Evolutionary conservation across 37 sponge, comb jelly and placozoan genomes (phyloP), one percentile per base, ranked within the genome.

Genomic region (Theonella swinhoei): DNA sequence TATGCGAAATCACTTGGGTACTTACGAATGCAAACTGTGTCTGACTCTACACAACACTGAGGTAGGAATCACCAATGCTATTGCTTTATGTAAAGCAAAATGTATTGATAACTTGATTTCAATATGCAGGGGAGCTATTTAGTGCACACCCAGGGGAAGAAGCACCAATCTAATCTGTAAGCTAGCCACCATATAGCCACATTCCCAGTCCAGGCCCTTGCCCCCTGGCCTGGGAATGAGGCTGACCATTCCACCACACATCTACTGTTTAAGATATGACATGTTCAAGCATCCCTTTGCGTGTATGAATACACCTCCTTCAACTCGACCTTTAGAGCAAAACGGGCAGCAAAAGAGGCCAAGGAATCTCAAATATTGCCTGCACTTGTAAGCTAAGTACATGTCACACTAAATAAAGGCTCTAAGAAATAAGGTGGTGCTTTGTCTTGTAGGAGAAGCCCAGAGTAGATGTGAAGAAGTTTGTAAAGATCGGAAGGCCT

Each of bases 1-100:
- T 70, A 98, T 98, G 99, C 89, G 74, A 78, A 98, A 98, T 70
- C 99, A 98, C 68, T 79, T 98, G 64, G 99, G 99, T 11, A 94
- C 95, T 14, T 98, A 96, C 58, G 99, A 98, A 79, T 98, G 99
- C 80, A 98, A 98, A 73, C 83, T 98, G 26, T 98, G 99, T 91
- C 90, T 98, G 28, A 98, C 99, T 14, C 87, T 98, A 39, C 86
- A 85, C 60, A 85, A 80, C 43, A 85, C 86, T 8, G 85, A 85
- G 71, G 90, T 90, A 67, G 38, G 78, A 3, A 3, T 67, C 5
- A 24, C 22, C 22, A 66, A 66, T 66, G n/a, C n/a, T 66, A n/a
- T n/a, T n/a, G n/a, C n/a, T n/a, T n/a, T n/a, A n/a, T n/a, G n/a
- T n/a, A n/a, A n/a, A n/a, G n/a, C n/a, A n/a, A n/a, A n/a, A n/a